Evolutionary conservation across 2,797 vertebrate genomes (phyloP).

Genomic region (Triplophysa bombifrons): DNA sequence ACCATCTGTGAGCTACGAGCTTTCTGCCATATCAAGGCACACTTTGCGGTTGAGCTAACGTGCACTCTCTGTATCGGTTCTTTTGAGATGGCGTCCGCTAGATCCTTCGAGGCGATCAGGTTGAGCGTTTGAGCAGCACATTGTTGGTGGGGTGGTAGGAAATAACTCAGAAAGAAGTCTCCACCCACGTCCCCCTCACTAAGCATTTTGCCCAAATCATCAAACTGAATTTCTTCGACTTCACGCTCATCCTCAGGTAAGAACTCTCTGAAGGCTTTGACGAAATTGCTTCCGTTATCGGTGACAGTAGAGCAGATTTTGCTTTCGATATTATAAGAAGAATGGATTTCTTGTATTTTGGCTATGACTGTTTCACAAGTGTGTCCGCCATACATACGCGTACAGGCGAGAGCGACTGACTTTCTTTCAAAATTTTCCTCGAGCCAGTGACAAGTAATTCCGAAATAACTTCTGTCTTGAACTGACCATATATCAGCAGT

Average conservation of each 20-base stretch:
- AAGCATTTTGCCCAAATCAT: conserved; percentile 36
- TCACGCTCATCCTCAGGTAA: conserved; percentile 21
- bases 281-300: conserved; percentile 74
- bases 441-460: conserved; percentile 81
- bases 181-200: conserved; percentile 24
- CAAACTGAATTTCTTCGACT: conserved; percentile 18
- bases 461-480: conserved; percentile 72
- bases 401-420: conserved; percentile 73
- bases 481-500: conserved; percentile 77
- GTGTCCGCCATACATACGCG: conserved; percentile 67
- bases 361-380: conserved; percentile 68
- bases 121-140: conserved; percentile 74
- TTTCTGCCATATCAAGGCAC: conserved; percentile 73
- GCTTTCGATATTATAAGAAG: conserved; percentile 71
- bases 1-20: conserved; percentile 71
- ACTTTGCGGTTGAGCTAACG: conserved; percentile 72
- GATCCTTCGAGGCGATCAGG: conserved; percentile 72
- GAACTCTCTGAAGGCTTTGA: conserved; percentile 74
- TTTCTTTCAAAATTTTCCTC: conserved; percentile 74
- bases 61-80: conserved; percentile 71
- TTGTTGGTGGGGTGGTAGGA: conserved; percentile 70
- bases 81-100: conserved; percentile 72
- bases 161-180: conserved; percentile 53
- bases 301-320: conserved; percentile 76
- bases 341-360: conserved; percentile 73